Conservation (phyloP, 2,888 invertebrate species). For the Drosophila tanythrix region DNA sequence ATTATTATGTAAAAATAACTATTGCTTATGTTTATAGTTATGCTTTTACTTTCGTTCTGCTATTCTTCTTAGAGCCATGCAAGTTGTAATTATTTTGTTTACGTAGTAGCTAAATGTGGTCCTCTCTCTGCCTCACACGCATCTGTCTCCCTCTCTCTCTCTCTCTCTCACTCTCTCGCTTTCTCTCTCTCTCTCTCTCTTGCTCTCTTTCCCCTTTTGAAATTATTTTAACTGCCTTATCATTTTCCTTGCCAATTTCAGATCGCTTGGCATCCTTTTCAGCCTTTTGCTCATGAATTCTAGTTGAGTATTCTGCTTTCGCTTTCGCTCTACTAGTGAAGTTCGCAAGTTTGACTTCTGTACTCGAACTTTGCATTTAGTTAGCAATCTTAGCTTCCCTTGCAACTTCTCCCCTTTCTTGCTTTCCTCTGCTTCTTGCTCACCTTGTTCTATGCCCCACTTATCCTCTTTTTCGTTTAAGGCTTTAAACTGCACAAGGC, state of each 20-base stretch:
- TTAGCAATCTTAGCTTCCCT: conserved; percentile 19
- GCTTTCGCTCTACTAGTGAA: conserved; percentile 4
- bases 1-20: not conserved
- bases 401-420: not conserved
- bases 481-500: conserved; percentile 48
- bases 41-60: no score
- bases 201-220: not conserved
- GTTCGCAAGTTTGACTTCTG: conserved; percentile 7
- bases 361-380: conserved; percentile 38
- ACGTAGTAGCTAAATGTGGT: not conserved
- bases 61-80: not conserved
- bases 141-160: not conserved
- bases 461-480: conserved; percentile 25
- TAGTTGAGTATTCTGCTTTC: conserved; percentile 16
- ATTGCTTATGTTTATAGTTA: not conserved
- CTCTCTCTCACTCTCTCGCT: not conserved
- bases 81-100: not conserved
- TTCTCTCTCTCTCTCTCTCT: not conserved
- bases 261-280: conserved; percentile 14
- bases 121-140: not conserved
- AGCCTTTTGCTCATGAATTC: conserved; percentile 2
- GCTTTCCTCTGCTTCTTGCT: not conserved
- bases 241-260: conserved; percentile 2
- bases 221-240: not conserved
- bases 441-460: not conserved